phyloP scores from a whole-genome alignment of 2,888 invertebrate species.

The Caenorhabditis macrosperma region DNA sequence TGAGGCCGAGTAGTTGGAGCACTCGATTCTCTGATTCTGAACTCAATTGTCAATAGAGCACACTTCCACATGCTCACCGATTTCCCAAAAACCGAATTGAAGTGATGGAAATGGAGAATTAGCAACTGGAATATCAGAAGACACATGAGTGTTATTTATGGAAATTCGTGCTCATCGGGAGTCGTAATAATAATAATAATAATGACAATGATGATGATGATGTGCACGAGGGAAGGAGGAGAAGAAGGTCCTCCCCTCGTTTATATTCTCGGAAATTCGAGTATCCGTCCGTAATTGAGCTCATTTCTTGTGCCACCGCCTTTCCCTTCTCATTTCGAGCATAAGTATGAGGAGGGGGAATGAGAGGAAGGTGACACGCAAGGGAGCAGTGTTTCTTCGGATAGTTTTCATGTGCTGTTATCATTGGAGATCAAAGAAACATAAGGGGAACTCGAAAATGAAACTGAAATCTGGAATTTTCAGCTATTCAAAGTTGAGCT shows the following conservation, averaged over 20 bases:
- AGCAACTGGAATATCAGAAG: neutral
- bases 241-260: too few species aligned
- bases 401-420: too few species aligned
- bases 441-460: too few species aligned
- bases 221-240: neutral
- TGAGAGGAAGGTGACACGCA: too few species aligned
- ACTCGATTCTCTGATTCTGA: constrained; percentile 46
- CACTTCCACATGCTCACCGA: neutral
- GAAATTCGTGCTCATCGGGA: neutral
- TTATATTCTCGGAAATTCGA: constrained; percentile 5
- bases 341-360: neutral
- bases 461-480: too few species aligned
- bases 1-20: constrained; percentile 44
- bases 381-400: too few species aligned
- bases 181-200: neutral
- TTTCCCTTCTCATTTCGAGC: neutral
- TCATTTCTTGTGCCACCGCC: constrained; percentile 1
- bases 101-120: neutral
- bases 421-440: too few species aligned
- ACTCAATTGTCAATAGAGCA: neutral
- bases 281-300: constrained; percentile 1
- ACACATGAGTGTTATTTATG: neutral
- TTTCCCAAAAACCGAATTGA: neutral
- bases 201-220: neutral
- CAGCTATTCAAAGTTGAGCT: too few species aligned